These are phyloP conservation scores for Cephonodes hylas DNA, from an alignment of 2,888 invertebrate species.

Conservation along the genomic window DNA sequence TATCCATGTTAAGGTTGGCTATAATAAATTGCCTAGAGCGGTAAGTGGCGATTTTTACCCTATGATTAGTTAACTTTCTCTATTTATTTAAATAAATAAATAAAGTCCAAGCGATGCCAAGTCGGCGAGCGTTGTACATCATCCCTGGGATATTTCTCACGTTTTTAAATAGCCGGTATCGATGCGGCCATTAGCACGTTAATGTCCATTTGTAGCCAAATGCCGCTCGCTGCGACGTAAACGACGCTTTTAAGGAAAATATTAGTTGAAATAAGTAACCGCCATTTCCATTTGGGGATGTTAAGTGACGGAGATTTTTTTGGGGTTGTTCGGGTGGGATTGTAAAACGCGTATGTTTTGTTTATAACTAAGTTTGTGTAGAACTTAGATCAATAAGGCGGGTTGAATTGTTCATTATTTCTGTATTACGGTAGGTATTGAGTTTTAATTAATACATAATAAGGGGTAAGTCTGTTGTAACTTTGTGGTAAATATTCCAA, in stretches of 20 bases:
- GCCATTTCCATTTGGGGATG: slow-evolving; percentile 66
- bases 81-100: background rate
- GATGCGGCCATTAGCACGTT: slow-evolving; percentile 67
- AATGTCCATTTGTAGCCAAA: slow-evolving; percentile 64
- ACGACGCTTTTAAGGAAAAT: slow-evolving; percentile 67
- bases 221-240: slow-evolving; percentile 26
- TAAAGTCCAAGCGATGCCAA: background rate
- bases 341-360: background rate
- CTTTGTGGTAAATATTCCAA: no score
- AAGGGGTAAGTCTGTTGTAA: no score
- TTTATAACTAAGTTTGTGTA: no score
- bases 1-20: no score
- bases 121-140: background rate
- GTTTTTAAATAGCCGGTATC: slow-evolving; percentile 30
- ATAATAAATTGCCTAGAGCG: no score
- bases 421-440: no score
- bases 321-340: slow-evolving; percentile 7
- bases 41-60: no score
- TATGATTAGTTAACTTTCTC: no score
- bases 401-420: no score
- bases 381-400: no score
- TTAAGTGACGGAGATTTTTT: slow-evolving; percentile 60
- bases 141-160: background rate
- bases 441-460: no score
- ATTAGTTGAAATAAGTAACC: slow-evolving; percentile 50